Base-by-base conservation (phyloP, 2,113 vertebrate species). In the Etheostoma cragini region DNA sequence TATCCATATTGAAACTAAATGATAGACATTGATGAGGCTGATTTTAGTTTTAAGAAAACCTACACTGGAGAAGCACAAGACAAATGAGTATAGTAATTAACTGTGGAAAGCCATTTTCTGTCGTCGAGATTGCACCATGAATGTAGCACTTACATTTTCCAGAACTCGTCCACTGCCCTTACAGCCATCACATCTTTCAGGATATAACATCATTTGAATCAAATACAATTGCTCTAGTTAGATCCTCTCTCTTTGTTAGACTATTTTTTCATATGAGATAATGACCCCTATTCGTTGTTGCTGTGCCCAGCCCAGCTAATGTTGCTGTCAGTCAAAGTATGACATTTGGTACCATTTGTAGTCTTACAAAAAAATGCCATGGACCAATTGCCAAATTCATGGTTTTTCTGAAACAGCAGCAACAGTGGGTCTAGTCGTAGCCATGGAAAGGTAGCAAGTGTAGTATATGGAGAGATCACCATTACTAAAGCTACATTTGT, bases 371-470 rank as follows among this genome's bases (percentile, higher is more conserved):
- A 60, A 35, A 17, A 16, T 33, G 24, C 42, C 17, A 47, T 22
- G 26, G 26, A 60, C 19, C 17, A 33, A 33, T 26, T 13, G 24
- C 17, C 22, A 46, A 30, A 58, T 21, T 26, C 6, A 58, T 22
- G 26, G 5, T 22, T 63, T 58, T 63, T 54, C 16, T 54, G n/a
- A 75, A 64, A 45, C 47, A 45, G 60, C 30, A 75, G 30, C 26
- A 60, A 35, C 6, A 2, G 11, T 21, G 53, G 24, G 22, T 57
- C n/a, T 45, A 21, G 46, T 63, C 30, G 46, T 22, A 19, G 72
- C 60, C 15, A 52, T 73, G 49, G 19, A 38, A 73, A 61, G 13
- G 5, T 10, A 50, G 12, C 47, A 26, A 35, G 8, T 74, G 5
- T 8, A 50, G 14, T 7, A 66, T 52, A 45, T 26, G 26, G 50